phyloP scores from a whole-genome alignment of 37 sponge, comb jelly and placozoan species.

The Spongilla lacustris region DNA sequence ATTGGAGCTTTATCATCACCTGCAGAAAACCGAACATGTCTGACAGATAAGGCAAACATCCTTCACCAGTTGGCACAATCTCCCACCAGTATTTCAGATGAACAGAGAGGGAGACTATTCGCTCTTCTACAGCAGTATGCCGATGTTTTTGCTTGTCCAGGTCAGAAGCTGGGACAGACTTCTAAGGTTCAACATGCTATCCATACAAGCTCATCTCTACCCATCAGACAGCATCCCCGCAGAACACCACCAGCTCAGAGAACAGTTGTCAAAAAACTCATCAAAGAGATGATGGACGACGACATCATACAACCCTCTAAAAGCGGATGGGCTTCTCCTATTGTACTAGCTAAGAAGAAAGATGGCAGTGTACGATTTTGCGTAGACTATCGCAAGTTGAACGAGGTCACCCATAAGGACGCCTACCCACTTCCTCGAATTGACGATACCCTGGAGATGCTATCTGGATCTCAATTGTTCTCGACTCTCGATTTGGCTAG shows the following conservation, averaged over 20 bases:
- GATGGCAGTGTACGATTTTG: conserved; percentile 13
- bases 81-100: too few relatives aligned
- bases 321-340: conserved; percentile 23
- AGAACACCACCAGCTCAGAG: conserved; percentile 35
- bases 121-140: background rate
- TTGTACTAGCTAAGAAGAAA: background rate
- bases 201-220: background rate
- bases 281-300: conserved; percentile 42
- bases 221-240: conserved; percentile 37
- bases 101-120: conserved; percentile 6
- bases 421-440: conserved; percentile 39
- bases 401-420: conserved; percentile 14
- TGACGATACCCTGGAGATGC: conserved; percentile 11
- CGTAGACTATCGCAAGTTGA: conserved; percentile 25
- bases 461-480: conserved; percentile 29
- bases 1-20: too few relatives aligned
- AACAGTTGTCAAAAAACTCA: conserved; percentile 23
- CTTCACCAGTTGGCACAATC: too few relatives aligned
- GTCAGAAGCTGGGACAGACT: conserved; percentile 20
- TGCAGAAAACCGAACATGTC: too few relatives aligned
- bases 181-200: background rate
- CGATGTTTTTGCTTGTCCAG: conserved; percentile 22
- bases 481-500: conserved; percentile 23
- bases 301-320: conserved; percentile 15
- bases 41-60: too few relatives aligned